These are phyloP conservation scores for Otolemur garnettii DNA, from an alignment of 2,113 vertebrate species.

Conservation along the genomic window DNA sequence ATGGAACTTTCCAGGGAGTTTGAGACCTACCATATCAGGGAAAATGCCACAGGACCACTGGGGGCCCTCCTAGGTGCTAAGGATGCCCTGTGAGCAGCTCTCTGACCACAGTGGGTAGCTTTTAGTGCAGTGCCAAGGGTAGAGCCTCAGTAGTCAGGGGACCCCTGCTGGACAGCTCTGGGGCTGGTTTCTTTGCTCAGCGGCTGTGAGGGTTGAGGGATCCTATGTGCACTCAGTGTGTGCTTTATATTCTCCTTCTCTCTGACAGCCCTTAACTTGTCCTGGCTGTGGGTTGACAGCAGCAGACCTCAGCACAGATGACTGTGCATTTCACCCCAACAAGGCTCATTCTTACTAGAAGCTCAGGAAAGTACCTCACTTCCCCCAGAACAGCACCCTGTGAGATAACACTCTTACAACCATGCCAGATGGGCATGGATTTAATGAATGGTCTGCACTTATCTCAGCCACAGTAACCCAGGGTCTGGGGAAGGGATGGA, in stretches of 20 bases:
- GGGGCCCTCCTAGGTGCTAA: neutral
- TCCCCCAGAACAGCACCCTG: neutral
- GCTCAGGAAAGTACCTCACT: neutral
- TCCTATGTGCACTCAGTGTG: neutral
- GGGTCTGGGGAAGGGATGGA: too few relatives aligned
- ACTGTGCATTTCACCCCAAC: neutral
- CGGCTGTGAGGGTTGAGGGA: neutral
- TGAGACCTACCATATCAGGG: neutral
- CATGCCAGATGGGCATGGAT: neutral
- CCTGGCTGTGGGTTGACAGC: neutral
- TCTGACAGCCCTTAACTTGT: neutral
- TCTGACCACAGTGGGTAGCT: neutral
- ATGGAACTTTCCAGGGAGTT: neutral
- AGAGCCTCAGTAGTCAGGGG: neutral
- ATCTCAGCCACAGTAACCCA: neutral
- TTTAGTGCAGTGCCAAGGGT: neutral
- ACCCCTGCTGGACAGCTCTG: neutral
- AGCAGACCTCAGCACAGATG: neutral
- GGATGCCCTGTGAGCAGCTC: neutral
- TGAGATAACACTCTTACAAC: too few relatives aligned
- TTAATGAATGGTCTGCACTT: neutral
- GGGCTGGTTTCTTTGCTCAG: too few relatives aligned
- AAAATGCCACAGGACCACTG: neutral
- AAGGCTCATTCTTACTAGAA: neutral
- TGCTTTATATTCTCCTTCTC: neutral